Conservation (phyloP, 2,113 vertebrate genomes). For the Sporophila hypoxantha region DNA sequence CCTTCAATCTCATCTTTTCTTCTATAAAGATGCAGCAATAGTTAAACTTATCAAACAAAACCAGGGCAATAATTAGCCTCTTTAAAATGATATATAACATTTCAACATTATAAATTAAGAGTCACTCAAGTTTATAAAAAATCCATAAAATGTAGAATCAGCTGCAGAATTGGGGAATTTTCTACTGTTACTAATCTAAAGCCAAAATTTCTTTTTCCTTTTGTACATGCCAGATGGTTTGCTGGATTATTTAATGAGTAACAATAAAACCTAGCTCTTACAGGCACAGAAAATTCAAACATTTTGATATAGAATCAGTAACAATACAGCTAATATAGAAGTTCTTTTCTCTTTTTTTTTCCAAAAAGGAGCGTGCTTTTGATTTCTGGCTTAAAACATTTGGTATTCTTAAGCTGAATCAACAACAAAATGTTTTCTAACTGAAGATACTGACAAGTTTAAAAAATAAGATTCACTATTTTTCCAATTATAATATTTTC, state of each 20-base stretch:
- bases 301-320: not conserved
- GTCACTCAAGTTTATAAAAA: not conserved
- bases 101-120: not conserved
- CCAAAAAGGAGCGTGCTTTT: not conserved
- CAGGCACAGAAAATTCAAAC: not conserved
- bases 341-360: not conserved
- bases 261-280: not conserved
- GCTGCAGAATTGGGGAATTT: not conserved
- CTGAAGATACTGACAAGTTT: not conserved
- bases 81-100: not conserved
- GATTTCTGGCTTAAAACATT: not conserved
- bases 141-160: not conserved
- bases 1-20: not conserved
- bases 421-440: not conserved
- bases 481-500: not conserved
- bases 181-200: not conserved
- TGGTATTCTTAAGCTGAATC: not conserved
- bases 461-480: not conserved
- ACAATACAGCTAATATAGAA: not conserved
- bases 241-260: not conserved
- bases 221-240: not conserved
- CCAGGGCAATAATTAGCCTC: not conserved
- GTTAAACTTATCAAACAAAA: not conserved
- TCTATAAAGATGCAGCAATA: not conserved
- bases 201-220: not conserved